A percentile compares a stretch with the other conserved stretches of the same genome.
Conservation (phyloP, 2,797 vertebrate genomes). For the Otolemur crassicaudatus region DNA sequence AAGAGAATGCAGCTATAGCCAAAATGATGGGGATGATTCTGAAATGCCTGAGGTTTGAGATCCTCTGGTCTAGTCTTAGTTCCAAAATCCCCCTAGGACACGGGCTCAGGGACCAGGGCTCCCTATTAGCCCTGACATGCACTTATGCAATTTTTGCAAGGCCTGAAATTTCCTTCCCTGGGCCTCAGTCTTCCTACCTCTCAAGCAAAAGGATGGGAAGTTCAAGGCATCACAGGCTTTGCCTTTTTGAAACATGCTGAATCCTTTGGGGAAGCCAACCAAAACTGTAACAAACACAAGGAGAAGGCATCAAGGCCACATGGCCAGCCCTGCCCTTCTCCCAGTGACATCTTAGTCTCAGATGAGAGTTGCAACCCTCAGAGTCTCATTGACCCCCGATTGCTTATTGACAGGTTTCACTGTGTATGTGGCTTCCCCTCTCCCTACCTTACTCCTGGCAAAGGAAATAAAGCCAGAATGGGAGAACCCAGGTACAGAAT, state of each 20-base stretch:
- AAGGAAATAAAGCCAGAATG: background rate
- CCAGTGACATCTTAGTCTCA: background rate
- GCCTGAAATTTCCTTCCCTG: background rate
- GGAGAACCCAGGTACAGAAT: background rate
- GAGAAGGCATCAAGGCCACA: background rate
- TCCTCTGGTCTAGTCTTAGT: background rate
- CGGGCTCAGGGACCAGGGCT: background rate
- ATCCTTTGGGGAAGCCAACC: background rate
- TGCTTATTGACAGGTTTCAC: background rate
- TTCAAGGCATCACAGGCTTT: background rate
- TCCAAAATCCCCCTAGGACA: background rate
- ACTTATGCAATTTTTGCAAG: background rate
- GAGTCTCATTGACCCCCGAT: background rate
- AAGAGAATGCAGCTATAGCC: background rate
- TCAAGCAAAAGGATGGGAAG: background rate
- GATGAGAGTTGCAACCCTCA: background rate
- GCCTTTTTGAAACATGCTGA: background rate
- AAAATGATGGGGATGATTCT: background rate
- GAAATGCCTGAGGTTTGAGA: background rate
- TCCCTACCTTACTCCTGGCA: background rate
- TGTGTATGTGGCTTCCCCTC: background rate
- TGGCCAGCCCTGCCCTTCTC: background rate
- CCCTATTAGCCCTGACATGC: fast-evolving
- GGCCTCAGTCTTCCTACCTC: background rate
- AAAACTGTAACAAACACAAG: background rate